These are phyloP conservation scores for Eretmocerus hayati DNA, from an alignment of 2,888 invertebrate species.

Conservation along the genomic window DNA sequence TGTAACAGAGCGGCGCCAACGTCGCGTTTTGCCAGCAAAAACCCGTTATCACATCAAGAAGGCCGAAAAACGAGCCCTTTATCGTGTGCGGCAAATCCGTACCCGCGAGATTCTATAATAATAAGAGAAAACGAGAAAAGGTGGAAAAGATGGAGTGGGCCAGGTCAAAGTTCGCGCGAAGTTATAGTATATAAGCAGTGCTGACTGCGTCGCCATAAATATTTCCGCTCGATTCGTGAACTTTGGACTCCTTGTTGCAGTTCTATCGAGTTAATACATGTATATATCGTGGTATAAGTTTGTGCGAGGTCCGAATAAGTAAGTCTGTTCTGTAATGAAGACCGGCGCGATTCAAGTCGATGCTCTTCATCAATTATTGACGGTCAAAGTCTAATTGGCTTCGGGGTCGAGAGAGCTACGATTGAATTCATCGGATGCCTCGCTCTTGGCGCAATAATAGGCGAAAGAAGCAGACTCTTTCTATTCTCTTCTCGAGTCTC, in stretches of 20 bases:
- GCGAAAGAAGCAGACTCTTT: neutral
- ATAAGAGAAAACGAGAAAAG: neutral
- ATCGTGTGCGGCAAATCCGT: slow-evolving; percentile 18
- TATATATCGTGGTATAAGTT: no score
- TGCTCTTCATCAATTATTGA: slow-evolving; percentile 14
- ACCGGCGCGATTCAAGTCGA: neutral
- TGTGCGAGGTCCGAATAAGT: no score
- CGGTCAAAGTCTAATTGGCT: slow-evolving; percentile 16
- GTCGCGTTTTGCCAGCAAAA: neutral
- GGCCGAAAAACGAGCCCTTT: slow-evolving; percentile 17
- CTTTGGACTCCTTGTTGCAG: no score
- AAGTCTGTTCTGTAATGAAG: no score
- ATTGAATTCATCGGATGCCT: slow-evolving; percentile 14
- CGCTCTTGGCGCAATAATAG: neutral
- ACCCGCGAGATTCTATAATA: slow-evolving; percentile 12
- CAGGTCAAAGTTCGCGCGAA: slow-evolving; percentile 1
- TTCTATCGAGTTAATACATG: no score
- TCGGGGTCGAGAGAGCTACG: slow-evolving; percentile 13
- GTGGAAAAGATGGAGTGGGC: neutral
- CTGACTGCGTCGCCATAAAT: neutral
- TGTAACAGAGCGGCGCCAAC: slow-evolving; percentile 1
- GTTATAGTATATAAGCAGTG: slow-evolving; percentile 17
- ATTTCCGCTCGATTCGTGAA: no score
- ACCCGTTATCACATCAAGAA: slow-evolving; percentile 14
- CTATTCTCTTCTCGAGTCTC: neutral